Conservation (phyloP, 2,113 vertebrate genomes). For the Callipepla californica region DNA sequence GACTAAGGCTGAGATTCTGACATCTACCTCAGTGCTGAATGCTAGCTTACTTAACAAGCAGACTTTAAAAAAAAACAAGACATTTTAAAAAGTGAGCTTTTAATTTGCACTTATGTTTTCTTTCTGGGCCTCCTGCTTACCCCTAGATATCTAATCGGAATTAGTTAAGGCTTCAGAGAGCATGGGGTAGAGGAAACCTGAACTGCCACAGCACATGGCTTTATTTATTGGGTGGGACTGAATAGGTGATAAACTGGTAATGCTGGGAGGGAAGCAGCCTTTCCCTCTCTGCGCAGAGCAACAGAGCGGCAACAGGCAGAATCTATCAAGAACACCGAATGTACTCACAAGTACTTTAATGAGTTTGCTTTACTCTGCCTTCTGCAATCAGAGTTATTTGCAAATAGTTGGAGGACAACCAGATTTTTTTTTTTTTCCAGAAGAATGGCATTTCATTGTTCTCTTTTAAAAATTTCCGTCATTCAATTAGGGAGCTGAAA, state of each 20-base stretch:
- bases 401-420: constrained; percentile 49
- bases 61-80: constrained; percentile 31
- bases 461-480: constrained; percentile 52
- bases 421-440: background rate
- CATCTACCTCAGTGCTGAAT: constrained; percentile 35
- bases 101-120: constrained; percentile 9
- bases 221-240: background rate
- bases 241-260: background rate
- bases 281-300: background rate
- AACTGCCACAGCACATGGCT: background rate
- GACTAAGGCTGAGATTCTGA: constrained; percentile 40
- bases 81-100: constrained; percentile 23
- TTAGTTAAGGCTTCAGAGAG: background rate
- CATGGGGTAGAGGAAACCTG: background rate
- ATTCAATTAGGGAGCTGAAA: constrained; percentile 57
- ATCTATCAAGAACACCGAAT: background rate
- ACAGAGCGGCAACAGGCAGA: background rate
- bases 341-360: constrained; percentile 2
- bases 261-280: background rate
- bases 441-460: constrained; percentile 64
- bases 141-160: constrained; percentile 24
- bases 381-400: constrained; percentile 24
- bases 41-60: constrained; percentile 43
- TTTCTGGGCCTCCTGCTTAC: constrained; percentile 1
- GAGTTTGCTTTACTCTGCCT: constrained; percentile 43